phyloP scores from a whole-genome alignment of 2,888 invertebrate species.

The Dryobotodes eremita region DNA sequence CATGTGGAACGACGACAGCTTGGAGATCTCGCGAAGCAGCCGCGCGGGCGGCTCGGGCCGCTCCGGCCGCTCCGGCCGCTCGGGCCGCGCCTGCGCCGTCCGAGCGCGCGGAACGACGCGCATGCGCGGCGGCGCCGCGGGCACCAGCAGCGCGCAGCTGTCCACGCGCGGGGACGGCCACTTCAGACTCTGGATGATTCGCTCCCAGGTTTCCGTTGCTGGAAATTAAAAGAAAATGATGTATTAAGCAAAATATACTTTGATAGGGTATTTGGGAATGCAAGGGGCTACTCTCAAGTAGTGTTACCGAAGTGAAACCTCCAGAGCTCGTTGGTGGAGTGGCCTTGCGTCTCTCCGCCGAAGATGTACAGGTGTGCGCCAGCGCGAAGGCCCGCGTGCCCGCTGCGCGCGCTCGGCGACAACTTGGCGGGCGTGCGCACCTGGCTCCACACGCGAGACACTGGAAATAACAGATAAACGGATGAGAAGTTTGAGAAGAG shows the following conservation, averaged over 20 bases:
- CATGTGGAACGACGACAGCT: slow-evolving; percentile 93
- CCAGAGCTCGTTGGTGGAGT: slow-evolving; percentile 95
- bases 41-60: slow-evolving; percentile 66
- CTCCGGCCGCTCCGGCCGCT: slow-evolving; percentile 65
- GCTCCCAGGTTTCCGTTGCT: slow-evolving; percentile 95
- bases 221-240: background rate
- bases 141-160: slow-evolving; percentile 92
- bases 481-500: slow-evolving; percentile 73
- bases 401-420: slow-evolving; percentile 93
- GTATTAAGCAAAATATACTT: background rate
- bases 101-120: slow-evolving; percentile 79
- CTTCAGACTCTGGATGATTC: slow-evolving; percentile 91
- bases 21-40: slow-evolving; percentile 92
- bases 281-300: background rate
- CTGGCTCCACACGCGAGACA: slow-evolving; percentile 92
- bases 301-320: slow-evolving; percentile 94
- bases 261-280: background rate
- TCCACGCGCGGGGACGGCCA: slow-evolving; percentile 93
- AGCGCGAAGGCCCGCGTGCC: slow-evolving; percentile 94
- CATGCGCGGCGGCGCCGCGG: slow-evolving; percentile 81
- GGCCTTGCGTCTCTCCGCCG: slow-evolving; percentile 94
- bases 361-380: slow-evolving; percentile 95
- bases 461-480: slow-evolving; percentile 75
- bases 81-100: slow-evolving; percentile 83
- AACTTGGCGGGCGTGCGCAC: slow-evolving; percentile 92